Conservation (phyloP, 1,140 invertebrate genomes). For the Lepidurus packardi region DNA sequence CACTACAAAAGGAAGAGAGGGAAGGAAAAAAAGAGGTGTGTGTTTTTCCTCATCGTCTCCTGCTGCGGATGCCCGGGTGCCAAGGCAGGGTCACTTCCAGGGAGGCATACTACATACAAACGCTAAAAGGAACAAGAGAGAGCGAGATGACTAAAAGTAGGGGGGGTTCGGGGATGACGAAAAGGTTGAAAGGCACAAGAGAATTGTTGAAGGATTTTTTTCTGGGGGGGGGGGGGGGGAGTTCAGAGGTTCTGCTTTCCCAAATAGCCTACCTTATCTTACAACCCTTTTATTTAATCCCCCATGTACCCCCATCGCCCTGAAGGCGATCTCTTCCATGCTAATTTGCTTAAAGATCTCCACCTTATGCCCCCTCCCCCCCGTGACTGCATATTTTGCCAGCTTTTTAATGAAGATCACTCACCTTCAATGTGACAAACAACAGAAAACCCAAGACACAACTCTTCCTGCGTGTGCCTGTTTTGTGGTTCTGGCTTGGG, state of each 20-base stretch:
- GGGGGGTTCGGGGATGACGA: no score
- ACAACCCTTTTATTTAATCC: slow-evolving; percentile 14
- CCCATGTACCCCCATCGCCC: not conserved
- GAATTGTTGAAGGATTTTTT: not conserved
- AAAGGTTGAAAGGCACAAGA: not conserved
- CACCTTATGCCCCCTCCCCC: not conserved
- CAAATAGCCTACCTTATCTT: slow-evolving; percentile 11
- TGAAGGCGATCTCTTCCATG: not conserved
- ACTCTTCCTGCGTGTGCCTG: not conserved
- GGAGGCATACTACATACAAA: not conserved
- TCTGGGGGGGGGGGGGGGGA: not conserved
- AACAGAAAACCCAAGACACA: not conserved
- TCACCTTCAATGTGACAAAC: not conserved
- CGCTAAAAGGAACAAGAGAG: not conserved
- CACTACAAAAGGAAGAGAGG: not conserved
- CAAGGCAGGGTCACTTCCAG: slow-evolving; percentile 10
- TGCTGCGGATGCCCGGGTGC: not conserved
- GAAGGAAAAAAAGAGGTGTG: not conserved
- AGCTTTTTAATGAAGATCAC: slow-evolving; percentile 22
- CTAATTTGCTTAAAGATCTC: slow-evolving; percentile 19
- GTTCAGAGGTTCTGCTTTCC: not conserved
- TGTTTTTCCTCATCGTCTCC: slow-evolving; percentile 7
- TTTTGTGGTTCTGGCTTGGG: not conserved
- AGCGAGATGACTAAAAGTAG: not conserved
- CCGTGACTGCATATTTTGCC: not conserved